Conservation (phyloP, 1,140 invertebrate genomes). For the Cotesia glomerata region DNA sequence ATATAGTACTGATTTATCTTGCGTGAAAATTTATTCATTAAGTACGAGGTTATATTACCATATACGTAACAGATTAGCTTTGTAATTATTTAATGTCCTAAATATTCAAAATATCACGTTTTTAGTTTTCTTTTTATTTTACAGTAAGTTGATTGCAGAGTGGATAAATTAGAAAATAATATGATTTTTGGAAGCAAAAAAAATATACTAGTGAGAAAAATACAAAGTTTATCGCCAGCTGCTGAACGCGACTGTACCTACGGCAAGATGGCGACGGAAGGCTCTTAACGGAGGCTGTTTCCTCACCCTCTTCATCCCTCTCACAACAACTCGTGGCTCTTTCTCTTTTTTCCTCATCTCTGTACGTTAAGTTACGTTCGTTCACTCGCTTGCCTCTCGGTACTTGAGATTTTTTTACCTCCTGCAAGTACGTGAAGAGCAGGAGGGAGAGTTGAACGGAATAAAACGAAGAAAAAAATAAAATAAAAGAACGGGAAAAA, state of each 20-base stretch:
- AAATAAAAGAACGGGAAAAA: constrained; percentile 3
- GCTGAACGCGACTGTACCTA: constrained; percentile 49
- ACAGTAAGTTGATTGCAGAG: too few species aligned
- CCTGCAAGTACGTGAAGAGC: not conserved
- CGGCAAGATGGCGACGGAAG: constrained; percentile 51
- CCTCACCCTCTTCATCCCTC: constrained; percentile 37
- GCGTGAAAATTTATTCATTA: not conserved
- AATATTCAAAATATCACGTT: too few species aligned
- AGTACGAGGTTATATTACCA: not conserved
- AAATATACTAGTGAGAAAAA: not conserved
- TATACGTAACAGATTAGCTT: too few species aligned
- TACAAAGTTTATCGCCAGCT: constrained; percentile 22
- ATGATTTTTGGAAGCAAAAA: not conserved
- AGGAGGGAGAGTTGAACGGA: not conserved
- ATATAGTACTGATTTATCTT: not conserved
- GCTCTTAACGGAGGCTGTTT: constrained; percentile 49
- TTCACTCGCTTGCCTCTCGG: constrained; percentile 37
- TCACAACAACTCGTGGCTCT: constrained; percentile 17
- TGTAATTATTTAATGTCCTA: too few species aligned
- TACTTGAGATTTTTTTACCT: constrained; percentile 42
- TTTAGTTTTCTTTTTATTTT: too few species aligned
- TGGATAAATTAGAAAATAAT: too few species aligned
- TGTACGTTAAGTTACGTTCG: constrained; percentile 21
- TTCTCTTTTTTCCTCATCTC: constrained; percentile 28
- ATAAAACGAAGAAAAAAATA: constrained; percentile 14